Percentiles rank a stretch among this genome's conserved stretches.
phyloP scores from a whole-genome alignment of 2,797 vertebrate genomes.

The Tarsius wallacei region DNA sequence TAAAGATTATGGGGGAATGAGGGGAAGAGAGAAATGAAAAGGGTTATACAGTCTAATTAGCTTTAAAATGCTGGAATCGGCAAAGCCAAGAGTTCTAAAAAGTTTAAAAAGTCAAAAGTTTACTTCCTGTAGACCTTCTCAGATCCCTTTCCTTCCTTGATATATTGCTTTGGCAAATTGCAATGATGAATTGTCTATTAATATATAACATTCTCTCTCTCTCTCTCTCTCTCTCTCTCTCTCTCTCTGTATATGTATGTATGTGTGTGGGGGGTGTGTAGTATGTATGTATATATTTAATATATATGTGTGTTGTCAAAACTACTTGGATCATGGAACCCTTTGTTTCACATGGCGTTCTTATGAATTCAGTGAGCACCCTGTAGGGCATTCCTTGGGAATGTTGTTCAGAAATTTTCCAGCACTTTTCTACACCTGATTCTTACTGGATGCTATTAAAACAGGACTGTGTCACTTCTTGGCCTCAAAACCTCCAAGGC shows the following conservation, averaged over 20 bases:
- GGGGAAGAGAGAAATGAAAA: background rate
- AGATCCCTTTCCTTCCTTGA: background rate
- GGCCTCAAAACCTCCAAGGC: background rate
- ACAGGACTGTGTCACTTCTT: background rate
- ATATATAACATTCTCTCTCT: background rate
- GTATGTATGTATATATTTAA: background rate
- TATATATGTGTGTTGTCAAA: background rate
- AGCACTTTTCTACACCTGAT: background rate
- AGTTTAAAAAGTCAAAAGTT: background rate
- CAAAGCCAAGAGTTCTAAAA: background rate
- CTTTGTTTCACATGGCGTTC: background rate
- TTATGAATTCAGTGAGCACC: background rate
- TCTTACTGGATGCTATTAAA: background rate
- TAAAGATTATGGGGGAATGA: background rate
- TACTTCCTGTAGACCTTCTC: conserved; percentile 8
- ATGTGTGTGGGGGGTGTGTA: background rate
- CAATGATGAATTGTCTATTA: background rate
- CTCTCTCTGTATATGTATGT: too few relatives aligned
- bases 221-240: too few relatives aligned
- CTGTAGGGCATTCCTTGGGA: background rate
- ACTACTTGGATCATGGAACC: background rate
- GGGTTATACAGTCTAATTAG: background rate
- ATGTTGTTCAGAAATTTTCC: background rate
- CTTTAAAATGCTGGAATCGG: background rate
- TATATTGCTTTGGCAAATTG: background rate